Percentiles rank a stretch among this genome's conserved stretches.
phyloP scores from a whole-genome alignment of 2,888 invertebrate genomes.

The Athetis lepigone region DNA sequence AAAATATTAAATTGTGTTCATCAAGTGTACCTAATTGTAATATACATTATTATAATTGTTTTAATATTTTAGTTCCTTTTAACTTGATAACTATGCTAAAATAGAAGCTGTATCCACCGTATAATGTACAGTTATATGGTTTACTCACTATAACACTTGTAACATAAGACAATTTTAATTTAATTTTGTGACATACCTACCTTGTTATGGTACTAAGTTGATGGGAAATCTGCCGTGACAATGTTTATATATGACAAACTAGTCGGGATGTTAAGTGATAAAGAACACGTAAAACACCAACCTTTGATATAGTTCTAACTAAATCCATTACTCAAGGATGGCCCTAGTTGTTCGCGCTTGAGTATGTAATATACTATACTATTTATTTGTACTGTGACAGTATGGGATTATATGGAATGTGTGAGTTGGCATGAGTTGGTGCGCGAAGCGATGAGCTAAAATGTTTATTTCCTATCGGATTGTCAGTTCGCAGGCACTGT shows the following conservation, averaged over 20 bases:
- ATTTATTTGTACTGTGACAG: constrained; percentile 87
- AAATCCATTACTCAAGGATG: constrained; percentile 80
- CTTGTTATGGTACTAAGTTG: constrained; percentile 52
- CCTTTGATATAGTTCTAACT: constrained; percentile 77
- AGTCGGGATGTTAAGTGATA: constrained; percentile 73
- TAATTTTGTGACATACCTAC: constrained; percentile 58
- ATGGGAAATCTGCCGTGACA: constrained; percentile 76
- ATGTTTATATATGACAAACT: constrained; percentile 69
- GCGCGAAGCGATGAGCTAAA: constrained; percentile 82
- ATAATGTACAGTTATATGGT: constrained; percentile 61
- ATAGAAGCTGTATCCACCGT: constrained; percentile 66
- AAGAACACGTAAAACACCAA: constrained; percentile 76
- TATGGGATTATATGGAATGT: constrained; percentile 75
- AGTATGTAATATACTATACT: constrained; percentile 82
- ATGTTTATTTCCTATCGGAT: constrained; percentile 91
- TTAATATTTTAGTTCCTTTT: constrained; percentile 71
- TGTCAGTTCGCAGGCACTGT: constrained; percentile 91
- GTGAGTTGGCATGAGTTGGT: constrained; percentile 75
- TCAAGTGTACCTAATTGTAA: constrained; percentile 76
- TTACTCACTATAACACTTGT: constrained; percentile 60
- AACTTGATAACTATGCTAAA: constrained; percentile 65
- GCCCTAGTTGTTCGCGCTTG: constrained; percentile 83
- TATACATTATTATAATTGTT: constrained; percentile 71
- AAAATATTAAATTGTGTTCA: constrained; percentile 74
- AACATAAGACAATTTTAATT: constrained; percentile 59